Evolutionary conservation across 2,113 vertebrate genomes (phyloP).

Genomic region (Periophthalmodon schlosseri): DNA sequence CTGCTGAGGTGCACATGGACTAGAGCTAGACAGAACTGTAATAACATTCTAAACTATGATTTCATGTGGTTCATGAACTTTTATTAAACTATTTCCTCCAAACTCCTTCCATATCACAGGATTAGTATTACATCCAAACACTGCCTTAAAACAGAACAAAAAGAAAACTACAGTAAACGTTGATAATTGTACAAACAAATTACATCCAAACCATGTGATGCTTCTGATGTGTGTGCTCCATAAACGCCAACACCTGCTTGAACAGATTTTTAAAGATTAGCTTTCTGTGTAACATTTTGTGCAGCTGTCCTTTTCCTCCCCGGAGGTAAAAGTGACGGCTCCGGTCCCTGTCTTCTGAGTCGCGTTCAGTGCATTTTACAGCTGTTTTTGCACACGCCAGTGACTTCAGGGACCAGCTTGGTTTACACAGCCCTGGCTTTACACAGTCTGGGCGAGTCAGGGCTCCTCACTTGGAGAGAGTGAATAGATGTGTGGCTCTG

Average conservation of each 20-base stretch:
- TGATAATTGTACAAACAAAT: not conserved
- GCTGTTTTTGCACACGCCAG: not conserved
- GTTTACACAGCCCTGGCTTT: not conserved
- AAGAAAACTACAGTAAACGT: not conserved
- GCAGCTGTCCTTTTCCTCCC: not conserved
- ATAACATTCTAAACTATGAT: not conserved
- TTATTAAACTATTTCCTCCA: not conserved
- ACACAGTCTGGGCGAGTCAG: not conserved
- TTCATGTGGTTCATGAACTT: not conserved
- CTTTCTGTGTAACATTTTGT: not conserved
- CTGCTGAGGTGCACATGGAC: not conserved
- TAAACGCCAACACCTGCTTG: not conserved
- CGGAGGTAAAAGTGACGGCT: not conserved
- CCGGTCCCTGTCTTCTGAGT: not conserved
- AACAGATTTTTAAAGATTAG: not conserved
- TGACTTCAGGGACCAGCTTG: not conserved
- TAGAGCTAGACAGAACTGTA: not conserved
- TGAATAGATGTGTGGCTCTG: too few relatives aligned
- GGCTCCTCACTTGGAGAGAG: not conserved
- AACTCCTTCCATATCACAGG: not conserved
- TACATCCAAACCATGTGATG: not conserved
- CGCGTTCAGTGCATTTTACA: not conserved
- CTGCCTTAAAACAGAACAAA: not conserved
- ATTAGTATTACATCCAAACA: not conserved
- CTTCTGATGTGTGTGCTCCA: not conserved